A percentile compares a stretch with the other conserved stretches of the same genome.
Evolutionary conservation across 2,888 invertebrate species (phyloP).

Genomic region (Itoplectis maculator): DNA sequence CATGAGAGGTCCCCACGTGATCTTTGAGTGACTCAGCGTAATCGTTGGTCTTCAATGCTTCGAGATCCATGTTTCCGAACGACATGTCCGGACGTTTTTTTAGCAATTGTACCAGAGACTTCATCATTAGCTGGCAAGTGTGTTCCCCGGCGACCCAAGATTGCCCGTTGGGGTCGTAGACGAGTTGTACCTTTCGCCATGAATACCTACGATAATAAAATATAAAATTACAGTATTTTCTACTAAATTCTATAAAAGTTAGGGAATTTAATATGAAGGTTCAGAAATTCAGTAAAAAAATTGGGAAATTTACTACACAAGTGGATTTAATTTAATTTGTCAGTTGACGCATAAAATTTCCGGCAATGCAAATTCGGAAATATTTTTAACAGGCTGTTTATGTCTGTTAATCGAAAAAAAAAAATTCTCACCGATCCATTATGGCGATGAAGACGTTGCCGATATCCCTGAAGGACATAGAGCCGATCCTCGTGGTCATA

Average conservation of each 20-base stretch:
- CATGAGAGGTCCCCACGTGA: constrained; percentile 85
- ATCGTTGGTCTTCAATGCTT: constrained; percentile 77
- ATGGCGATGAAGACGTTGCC: constrained; percentile 90
- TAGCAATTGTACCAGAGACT: constrained; percentile 88
- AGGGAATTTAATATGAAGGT: too few relatives aligned
- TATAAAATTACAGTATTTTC: too few relatives aligned
- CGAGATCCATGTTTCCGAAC: constrained; percentile 88
- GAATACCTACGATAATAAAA: constrained; percentile 90
- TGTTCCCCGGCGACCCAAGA: constrained; percentile 88
- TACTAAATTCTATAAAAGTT: not conserved
- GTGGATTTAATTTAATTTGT: too few relatives aligned
- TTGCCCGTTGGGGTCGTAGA: constrained; percentile 92
- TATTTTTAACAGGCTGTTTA: constrained; percentile 2
- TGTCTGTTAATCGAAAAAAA: not conserved
- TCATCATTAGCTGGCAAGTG: constrained; percentile 92
- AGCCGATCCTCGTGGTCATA: constrained; percentile 91
- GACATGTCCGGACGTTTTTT: constrained; percentile 84
- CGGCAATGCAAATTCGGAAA: not conserved
- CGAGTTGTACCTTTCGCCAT: constrained; percentile 90
- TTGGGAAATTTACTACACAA: too few relatives aligned
- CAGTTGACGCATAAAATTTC: too few relatives aligned
- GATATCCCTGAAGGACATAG: constrained; percentile 90
- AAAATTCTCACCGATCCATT: constrained; percentile 87
- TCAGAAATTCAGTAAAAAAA: too few relatives aligned
- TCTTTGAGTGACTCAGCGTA: constrained; percentile 82